Percentiles rank a stretch among this genome's conserved stretches.
These are phyloP conservation scores for Merops nubicus DNA, from an alignment of 2,113 vertebrate genomes.

Conservation along the genomic window DNA sequence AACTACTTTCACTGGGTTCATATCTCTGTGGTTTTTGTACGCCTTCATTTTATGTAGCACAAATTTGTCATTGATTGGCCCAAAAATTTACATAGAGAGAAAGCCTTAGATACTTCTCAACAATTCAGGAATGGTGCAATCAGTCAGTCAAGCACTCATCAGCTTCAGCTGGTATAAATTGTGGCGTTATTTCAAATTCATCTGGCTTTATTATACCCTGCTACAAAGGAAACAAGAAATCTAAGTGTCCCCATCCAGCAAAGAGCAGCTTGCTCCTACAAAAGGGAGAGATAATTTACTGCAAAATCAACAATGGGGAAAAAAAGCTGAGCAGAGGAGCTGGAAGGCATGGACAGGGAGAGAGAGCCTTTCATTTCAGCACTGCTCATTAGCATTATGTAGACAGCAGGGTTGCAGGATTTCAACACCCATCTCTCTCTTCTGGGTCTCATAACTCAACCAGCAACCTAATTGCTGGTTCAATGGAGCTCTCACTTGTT, in stretches of 20 bases:
- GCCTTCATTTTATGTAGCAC: conserved; percentile 10
- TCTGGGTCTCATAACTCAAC: background rate
- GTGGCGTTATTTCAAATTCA: conserved; percentile 54
- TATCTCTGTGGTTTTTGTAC: conserved; percentile 6
- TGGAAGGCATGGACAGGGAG: conserved; percentile 33
- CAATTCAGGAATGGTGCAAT: conserved; percentile 42
- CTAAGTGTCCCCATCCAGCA: conserved; percentile 62
- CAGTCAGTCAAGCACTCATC: conserved; percentile 58
- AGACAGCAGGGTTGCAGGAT: background rate
- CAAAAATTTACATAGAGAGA: conserved; percentile 52
- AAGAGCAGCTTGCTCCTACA: conserved; percentile 59
- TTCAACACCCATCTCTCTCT: background rate
- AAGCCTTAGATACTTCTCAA: conserved; percentile 23
- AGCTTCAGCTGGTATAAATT: conserved; percentile 64
- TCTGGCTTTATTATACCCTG: conserved; percentile 70
- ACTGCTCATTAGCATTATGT: background rate
- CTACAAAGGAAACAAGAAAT: conserved; percentile 61
- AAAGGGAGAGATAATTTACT: conserved; percentile 67
- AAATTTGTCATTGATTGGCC: conserved; percentile 19
- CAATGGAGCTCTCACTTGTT: background rate
- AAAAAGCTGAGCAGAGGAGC: conserved; percentile 50
- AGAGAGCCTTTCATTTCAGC: conserved; percentile 34
- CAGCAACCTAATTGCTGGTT: background rate
- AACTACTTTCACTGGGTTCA: background rate
- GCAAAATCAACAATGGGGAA: conserved; percentile 46